Conservation (phyloP, 2,888 invertebrate species). For the Lithosia quadra region DNA sequence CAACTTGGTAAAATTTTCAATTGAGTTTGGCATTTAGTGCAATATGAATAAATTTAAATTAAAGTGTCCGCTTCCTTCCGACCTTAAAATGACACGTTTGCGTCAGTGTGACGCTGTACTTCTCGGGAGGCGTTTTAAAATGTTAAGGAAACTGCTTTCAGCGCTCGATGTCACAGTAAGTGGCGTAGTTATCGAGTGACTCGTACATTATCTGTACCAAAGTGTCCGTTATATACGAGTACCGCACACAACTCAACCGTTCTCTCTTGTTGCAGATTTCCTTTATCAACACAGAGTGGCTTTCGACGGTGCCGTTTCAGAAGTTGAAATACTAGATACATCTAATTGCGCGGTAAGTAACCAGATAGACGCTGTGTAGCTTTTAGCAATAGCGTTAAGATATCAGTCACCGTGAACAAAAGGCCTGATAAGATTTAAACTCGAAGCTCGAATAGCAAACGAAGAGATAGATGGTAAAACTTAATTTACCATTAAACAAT, state of each 20-base stretch:
- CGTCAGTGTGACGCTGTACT: slow-evolving; percentile 54
- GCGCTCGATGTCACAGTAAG: slow-evolving; percentile 40
- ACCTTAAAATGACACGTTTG: slow-evolving; percentile 58
- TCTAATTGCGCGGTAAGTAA: slow-evolving; percentile 92
- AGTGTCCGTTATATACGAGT: slow-evolving; percentile 31
- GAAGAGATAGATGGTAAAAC: slow-evolving; percentile 72
- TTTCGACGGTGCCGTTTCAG: slow-evolving; percentile 92
- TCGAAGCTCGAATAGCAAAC: slow-evolving; percentile 61
- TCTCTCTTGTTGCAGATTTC: slow-evolving; percentile 90
- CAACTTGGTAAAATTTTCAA: slow-evolving; percentile 37
- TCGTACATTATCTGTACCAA: slow-evolving; percentile 40
- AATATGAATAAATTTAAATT: slow-evolving; percentile 46
- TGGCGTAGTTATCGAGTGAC: slow-evolving; percentile 38
- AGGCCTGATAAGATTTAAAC: slow-evolving; percentile 53
- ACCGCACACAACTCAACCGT: slow-evolving; percentile 36
- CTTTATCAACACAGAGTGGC: slow-evolving; percentile 92
- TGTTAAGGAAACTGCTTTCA: slow-evolving; percentile 57
- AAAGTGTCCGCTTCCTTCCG: slow-evolving; percentile 67
- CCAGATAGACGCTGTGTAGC: slow-evolving; percentile 40
- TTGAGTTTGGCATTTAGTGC: slow-evolving; percentile 33
- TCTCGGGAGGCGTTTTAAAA: slow-evolving; percentile 51
- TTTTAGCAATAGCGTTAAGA: slow-evolving; percentile 46
- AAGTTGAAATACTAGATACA: slow-evolving; percentile 93
- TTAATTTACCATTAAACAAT: slow-evolving; percentile 83
- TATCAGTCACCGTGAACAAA: slow-evolving; percentile 52